phyloP scores from a whole-genome alignment of 2,797 vertebrate species.

The Crotalus adamanteus region DNA sequence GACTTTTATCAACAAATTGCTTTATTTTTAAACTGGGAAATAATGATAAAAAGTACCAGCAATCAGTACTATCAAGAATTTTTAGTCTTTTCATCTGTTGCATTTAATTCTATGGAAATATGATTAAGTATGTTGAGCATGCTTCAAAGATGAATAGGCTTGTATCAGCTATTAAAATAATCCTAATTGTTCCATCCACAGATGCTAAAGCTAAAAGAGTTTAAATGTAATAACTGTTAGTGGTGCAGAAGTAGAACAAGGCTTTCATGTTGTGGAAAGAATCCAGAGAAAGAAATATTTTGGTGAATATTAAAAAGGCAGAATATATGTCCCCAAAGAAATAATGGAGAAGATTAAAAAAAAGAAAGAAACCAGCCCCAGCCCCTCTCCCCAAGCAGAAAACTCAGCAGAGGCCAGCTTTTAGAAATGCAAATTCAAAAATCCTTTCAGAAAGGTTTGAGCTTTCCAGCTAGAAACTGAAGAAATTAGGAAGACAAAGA shows the following conservation, averaged over 20 bases:
- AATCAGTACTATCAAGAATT: not conserved
- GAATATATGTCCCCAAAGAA: no score
- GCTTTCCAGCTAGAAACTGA: no score
- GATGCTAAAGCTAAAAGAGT: not conserved
- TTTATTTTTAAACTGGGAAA: not conserved
- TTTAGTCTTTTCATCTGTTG: not conserved
- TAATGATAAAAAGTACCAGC: not conserved
- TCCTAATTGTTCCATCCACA: not conserved
- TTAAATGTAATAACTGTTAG: not conserved
- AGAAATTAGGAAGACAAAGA: no score
- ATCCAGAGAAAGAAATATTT: no score
- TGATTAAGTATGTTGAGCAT: not conserved
- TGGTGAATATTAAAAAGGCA: no score
- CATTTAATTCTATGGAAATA: not conserved
- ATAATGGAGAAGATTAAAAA: no score
- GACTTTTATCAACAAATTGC: not conserved
- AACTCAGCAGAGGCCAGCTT: no score
- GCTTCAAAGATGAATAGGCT: not conserved
- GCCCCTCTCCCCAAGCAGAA: no score
- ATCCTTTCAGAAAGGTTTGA: no score
- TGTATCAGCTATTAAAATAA: not conserved
- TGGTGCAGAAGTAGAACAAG: not conserved
- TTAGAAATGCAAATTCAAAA: no score
- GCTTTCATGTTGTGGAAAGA: not conserved
- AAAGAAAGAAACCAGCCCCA: no score